Conservation (phyloP, 2,888 invertebrate genomes). For the Tenthredo distinguenda region DNA sequence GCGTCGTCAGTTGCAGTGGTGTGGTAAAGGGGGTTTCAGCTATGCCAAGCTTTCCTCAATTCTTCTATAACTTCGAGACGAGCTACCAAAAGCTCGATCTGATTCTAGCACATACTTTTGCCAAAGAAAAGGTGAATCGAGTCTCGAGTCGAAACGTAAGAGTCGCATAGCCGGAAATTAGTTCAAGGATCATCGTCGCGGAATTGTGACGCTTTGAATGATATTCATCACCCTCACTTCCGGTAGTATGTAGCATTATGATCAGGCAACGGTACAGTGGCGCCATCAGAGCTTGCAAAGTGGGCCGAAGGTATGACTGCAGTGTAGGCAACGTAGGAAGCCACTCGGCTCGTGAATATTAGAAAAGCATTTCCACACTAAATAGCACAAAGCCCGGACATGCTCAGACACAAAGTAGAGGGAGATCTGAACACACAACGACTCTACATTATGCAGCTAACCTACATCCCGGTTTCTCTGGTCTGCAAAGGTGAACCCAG, state of each 20-base stretch:
- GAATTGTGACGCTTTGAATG: neutral
- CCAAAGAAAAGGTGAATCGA: neutral
- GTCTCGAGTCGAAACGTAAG: neutral
- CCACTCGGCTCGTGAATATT: slow-evolving; percentile 46
- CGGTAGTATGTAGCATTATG: neutral
- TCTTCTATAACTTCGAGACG: slow-evolving; percentile 4
- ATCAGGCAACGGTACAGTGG: slow-evolving; percentile 21
- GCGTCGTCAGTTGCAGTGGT: slow-evolving; percentile 32
- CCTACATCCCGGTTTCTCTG: slow-evolving; percentile 38
- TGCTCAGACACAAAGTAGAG: slow-evolving; percentile 39
- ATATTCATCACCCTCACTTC: neutral
- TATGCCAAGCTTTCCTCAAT: neutral
- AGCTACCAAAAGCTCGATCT: neutral
- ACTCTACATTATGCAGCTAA: slow-evolving; percentile 50
- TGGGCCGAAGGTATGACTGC: slow-evolving; percentile 37
- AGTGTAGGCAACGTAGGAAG: slow-evolving; percentile 47
- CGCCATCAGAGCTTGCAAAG: slow-evolving; percentile 33
- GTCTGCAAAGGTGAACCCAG: neutral
- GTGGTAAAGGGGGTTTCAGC: neutral
- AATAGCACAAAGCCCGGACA: slow-evolving; percentile 49
- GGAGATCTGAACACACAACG: slow-evolving; percentile 41
- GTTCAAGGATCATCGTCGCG: neutral
- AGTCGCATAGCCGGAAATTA: neutral
- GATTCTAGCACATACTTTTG: neutral
- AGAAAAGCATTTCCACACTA: slow-evolving; percentile 49